Evolutionary conservation across 1,140 invertebrate species (phyloP).

Genomic region (Ceratoteleas bidentatus): DNA sequence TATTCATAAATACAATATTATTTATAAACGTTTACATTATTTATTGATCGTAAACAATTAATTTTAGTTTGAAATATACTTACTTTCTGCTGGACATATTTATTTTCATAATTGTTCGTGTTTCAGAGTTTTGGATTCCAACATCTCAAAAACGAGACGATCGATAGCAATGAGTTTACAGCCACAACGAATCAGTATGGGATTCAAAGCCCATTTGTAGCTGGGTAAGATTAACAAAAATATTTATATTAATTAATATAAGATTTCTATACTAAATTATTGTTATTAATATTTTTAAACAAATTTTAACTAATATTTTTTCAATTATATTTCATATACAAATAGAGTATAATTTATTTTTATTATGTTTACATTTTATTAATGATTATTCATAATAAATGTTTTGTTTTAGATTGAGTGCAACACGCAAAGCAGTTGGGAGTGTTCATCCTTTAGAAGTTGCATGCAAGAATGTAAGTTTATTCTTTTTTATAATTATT

Average conservation of each 20-base stretch:
- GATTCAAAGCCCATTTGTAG: slow-evolving; percentile 80
- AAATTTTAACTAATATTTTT: no score
- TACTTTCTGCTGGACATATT: background rate
- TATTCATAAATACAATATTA: background rate
- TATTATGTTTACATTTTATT: no score
- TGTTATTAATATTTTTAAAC: slow-evolving; percentile 14
- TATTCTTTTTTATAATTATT: no score
- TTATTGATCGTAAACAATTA: background rate
- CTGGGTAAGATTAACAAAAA: slow-evolving; percentile 75
- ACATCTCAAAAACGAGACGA: slow-evolving; percentile 78
- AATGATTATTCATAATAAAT: no score
- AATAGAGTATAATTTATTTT: no score
- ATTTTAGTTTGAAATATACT: slow-evolving; percentile 1
- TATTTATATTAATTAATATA: slow-evolving; percentile 1
- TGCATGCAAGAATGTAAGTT: no score
- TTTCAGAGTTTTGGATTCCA: slow-evolving; percentile 83
- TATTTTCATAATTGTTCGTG: background rate
- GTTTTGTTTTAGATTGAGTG: no score
- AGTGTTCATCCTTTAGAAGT: no score
- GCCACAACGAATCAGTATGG: slow-evolving; percentile 79
- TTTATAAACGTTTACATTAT: background rate
- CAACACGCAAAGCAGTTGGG: no score
- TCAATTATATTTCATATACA: no score
- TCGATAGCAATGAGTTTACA: slow-evolving; percentile 71
- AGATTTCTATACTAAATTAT: slow-evolving; percentile 6